These are phyloP conservation scores for Platycnemis pennipes DNA, from an alignment of 2,888 invertebrate species.

Conservation along the genomic window DNA sequence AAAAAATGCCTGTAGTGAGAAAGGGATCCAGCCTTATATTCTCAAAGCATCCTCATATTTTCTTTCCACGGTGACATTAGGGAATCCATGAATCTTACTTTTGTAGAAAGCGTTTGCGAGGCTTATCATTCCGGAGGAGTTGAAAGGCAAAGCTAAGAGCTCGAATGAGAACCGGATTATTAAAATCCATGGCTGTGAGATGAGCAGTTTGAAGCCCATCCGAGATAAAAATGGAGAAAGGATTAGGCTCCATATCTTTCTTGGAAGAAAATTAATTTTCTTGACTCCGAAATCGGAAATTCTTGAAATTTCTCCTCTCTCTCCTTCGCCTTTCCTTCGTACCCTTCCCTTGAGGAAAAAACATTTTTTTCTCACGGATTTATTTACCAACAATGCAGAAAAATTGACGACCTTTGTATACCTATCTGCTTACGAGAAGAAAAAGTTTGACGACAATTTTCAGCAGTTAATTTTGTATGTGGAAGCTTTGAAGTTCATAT, in stretches of 20 bases:
- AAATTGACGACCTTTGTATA: too few relatives aligned
- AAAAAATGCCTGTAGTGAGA: not conserved
- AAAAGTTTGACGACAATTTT: too few relatives aligned
- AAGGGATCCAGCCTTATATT: not conserved
- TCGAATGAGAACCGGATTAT: not conserved
- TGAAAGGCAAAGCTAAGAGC: not conserved
- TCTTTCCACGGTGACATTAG: not conserved
- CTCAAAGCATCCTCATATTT: not conserved
- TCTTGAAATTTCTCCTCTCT: not conserved
- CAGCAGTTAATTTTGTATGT: too few relatives aligned
- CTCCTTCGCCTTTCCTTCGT: not conserved
- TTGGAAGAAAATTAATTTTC: not conserved
- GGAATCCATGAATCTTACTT: not conserved
- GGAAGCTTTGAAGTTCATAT: too few relatives aligned
- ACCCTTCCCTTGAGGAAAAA: not conserved
- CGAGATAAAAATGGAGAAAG: not conserved
- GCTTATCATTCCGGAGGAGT: not conserved
- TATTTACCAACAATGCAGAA: too few relatives aligned
- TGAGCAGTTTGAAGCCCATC: not conserved
- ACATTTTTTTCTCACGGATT: too few relatives aligned
- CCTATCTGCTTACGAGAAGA: too few relatives aligned
- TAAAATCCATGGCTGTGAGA: not conserved
- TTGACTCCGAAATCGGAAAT: not conserved
- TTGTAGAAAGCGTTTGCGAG: not conserved
- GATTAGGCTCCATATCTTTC: not conserved